Conservation (phyloP, 2,797 vertebrate genomes). For the Gallinago stenura region DNA sequence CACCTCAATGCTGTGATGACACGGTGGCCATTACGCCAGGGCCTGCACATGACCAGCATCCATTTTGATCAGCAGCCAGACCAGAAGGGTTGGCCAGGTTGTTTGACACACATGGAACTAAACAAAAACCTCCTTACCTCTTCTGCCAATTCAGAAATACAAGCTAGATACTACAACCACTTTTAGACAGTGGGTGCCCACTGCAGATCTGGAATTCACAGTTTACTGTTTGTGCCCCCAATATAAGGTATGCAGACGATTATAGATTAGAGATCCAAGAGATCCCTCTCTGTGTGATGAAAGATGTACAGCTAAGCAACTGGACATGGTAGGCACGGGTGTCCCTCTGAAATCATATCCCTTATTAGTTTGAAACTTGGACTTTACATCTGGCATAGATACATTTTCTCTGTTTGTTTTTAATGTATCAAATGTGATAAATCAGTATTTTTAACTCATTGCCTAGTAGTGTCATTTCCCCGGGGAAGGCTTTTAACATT, state of each 20-base stretch:
- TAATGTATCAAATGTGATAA: not conserved
- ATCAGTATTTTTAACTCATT: constrained; percentile 29
- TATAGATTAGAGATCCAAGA: not conserved
- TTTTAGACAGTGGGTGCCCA: not conserved
- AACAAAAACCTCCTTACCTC: not conserved
- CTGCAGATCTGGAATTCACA: not conserved
- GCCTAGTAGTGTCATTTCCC: not conserved
- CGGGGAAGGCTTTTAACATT: not conserved
- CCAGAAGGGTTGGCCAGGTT: not conserved
- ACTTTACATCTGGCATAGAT: not conserved
- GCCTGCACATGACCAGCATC: not conserved
- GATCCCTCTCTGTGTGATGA: not conserved
- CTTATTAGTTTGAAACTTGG: not conserved
- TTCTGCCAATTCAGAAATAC: not conserved
- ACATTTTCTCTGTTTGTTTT: not conserved
- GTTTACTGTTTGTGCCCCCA: not conserved
- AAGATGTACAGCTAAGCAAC: not conserved
- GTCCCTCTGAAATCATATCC: not conserved
- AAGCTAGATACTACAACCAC: not conserved
- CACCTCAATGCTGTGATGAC: not conserved
- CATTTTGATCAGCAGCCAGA: not conserved
- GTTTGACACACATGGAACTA: not conserved
- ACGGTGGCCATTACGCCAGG: not conserved
- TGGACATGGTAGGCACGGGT: not conserved
- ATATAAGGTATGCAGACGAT: not conserved